Percentiles rank a stretch among this genome's conserved stretches.
These are phyloP conservation scores for Tenebrio molitor DNA, from an alignment of 1,140 invertebrate species.

Conservation along the genomic window DNA sequence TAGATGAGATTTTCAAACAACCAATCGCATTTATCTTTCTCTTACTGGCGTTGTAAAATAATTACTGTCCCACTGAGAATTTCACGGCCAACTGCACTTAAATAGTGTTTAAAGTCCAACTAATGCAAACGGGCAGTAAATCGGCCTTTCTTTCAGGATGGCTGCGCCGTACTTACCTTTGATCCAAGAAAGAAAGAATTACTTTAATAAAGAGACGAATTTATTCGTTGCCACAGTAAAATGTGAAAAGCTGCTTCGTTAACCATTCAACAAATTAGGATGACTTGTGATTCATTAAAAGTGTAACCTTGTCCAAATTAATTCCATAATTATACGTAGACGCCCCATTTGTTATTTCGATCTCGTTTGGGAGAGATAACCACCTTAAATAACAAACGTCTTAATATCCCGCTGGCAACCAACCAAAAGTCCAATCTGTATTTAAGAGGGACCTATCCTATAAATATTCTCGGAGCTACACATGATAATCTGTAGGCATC, in stretches of 20 bases:
- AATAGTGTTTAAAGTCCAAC: background rate
- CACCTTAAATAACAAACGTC: conserved; percentile 44
- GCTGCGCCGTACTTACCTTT: background rate
- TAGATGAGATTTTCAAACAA: no score
- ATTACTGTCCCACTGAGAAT: conserved; percentile 21
- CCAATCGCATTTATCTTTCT: background rate
- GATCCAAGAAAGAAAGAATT: conserved; percentile 17
- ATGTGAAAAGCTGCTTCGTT: conserved; percentile 18
- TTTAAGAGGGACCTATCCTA: conserved; percentile 33
- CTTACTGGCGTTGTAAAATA: conserved; percentile 8
- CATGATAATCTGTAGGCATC: conserved; percentile 34
- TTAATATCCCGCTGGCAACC: conserved; percentile 42
- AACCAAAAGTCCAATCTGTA: conserved; percentile 41
- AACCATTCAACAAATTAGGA: conserved; percentile 40
- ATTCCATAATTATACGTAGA: conserved; percentile 41
- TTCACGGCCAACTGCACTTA: conserved; percentile 20
- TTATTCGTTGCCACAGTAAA: conserved; percentile 19
- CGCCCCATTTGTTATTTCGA: conserved; percentile 19
- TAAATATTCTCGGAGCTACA: conserved; percentile 40
- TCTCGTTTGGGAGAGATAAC: conserved; percentile 25
- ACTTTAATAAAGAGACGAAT: conserved; percentile 29
- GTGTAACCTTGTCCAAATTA: conserved; percentile 40
- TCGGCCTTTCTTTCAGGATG: conserved; percentile 3
- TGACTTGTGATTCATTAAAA: conserved; percentile 43
- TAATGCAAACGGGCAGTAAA: conserved; percentile 19